phyloP scores from a whole-genome alignment of 92 coral and sea anemone species.

The Plumapathes pennacea region DNA sequence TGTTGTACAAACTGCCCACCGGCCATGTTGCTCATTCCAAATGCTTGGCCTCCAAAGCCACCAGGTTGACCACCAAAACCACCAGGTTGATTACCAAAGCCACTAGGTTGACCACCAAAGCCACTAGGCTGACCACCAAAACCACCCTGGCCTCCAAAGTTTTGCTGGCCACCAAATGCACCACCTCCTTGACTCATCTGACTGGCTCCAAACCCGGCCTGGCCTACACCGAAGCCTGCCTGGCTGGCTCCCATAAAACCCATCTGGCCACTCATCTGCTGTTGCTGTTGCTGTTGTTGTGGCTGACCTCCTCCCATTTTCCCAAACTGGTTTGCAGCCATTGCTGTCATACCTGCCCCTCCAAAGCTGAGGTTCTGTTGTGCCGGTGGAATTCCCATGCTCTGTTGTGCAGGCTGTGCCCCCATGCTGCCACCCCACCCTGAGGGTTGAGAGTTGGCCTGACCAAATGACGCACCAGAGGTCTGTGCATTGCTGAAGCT shows the following conservation, averaged over 20 bases:
- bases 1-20: constrained; percentile 74
- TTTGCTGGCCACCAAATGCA: constrained; percentile 36
- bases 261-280: constrained; percentile 61
- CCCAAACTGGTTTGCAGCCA: constrained; percentile 97
- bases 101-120: constrained; percentile 49
- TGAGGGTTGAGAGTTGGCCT: constrained; percentile 30
- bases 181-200: constrained; percentile 8
- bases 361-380: constrained; percentile 84
- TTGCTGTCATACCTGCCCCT: constrained; percentile 91
- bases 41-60: constrained; percentile 28
- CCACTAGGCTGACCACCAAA: constrained; percentile 57
- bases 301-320: constrained; percentile 74
- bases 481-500: constrained; percentile 60
- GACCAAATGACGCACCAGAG: constrained; percentile 33
- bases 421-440: constrained; percentile 65
- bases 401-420: constrained; percentile 32
- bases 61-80: constrained; percentile 62
- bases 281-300: constrained; percentile 46
- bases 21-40: constrained; percentile 42
- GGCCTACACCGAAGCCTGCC: constrained; percentile 52
- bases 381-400: constrained; percentile 56
- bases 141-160: constrained; percentile 41
- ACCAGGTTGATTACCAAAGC: constrained; percentile 66
- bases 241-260: constrained; percentile 44
- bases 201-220: constrained; percentile 50